Evolutionary conservation across 2,888 invertebrate genomes (phyloP).

Genomic region (Celastrina argiolus): DNA sequence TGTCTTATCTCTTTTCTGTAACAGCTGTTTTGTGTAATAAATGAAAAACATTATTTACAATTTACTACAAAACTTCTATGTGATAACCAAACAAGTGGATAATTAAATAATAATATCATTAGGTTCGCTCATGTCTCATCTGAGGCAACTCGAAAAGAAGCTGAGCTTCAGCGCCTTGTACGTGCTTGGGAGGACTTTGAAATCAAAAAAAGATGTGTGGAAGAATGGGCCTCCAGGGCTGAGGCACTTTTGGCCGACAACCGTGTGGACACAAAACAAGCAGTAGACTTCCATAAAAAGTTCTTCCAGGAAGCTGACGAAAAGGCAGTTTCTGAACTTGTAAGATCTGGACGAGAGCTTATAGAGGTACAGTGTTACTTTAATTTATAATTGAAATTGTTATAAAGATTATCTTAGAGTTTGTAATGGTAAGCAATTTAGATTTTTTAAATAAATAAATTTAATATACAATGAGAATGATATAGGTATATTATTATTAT

Average conservation of each 20-base stretch:
- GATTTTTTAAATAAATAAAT: too few species aligned
- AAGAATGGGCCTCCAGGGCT: slow-evolving; percentile 92
- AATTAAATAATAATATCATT: slow-evolving; percentile 2
- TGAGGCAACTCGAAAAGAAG: slow-evolving; percentile 86
- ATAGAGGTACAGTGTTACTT: slow-evolving; percentile 66
- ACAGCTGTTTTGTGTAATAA: too few species aligned
- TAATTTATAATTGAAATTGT: not conserved
- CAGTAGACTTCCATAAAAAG: slow-evolving; percentile 89
- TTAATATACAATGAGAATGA: too few species aligned
- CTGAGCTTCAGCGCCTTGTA: slow-evolving; percentile 86
- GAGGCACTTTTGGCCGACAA: slow-evolving; percentile 89
- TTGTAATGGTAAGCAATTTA: too few species aligned
- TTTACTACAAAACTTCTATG: not conserved
- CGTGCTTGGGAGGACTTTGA: slow-evolving; percentile 92
- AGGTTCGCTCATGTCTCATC: slow-evolving; percentile 87
- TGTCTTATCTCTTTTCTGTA: too few species aligned
- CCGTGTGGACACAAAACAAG: slow-evolving; percentile 86
- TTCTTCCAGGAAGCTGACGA: slow-evolving; percentile 94
- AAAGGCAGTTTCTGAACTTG: slow-evolving; percentile 87
- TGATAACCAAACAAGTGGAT: not conserved
- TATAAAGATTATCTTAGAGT: not conserved
- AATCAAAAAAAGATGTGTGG: slow-evolving; percentile 86
- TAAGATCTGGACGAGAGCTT: slow-evolving; percentile 85
- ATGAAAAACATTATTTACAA: too few species aligned
- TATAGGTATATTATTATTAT: too few species aligned